Conservation (phyloP, 2,888 invertebrate genomes). For the Agriopis aurantiaria region DNA sequence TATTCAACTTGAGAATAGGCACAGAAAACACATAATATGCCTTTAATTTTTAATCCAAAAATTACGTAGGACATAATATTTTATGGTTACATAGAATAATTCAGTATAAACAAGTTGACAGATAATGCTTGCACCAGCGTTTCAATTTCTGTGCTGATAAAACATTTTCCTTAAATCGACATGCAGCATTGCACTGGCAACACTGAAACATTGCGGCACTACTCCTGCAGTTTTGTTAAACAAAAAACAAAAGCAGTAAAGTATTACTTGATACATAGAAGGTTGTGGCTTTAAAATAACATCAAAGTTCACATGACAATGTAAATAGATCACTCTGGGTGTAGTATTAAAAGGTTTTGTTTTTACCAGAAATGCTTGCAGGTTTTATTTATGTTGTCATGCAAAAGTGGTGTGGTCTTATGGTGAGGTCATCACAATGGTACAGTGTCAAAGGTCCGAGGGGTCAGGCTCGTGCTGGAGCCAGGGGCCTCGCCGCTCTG, state of each 20-base stretch:
- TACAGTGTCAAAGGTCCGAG: constrained; percentile 76
- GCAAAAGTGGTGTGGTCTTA: constrained; percentile 65
- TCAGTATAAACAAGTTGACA: constrained; percentile 82
- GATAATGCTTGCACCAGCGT: constrained; percentile 75
- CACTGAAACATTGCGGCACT: constrained; percentile 61
- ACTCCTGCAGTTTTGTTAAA: constrained; percentile 65
- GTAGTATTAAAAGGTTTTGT: constrained; percentile 17
- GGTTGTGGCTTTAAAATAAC: constrained; percentile 61
- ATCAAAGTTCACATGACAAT: constrained; percentile 72
- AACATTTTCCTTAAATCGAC: constrained; percentile 72
- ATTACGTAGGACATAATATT: constrained; percentile 84
- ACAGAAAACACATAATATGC: constrained; percentile 46
- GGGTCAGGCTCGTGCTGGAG: constrained; percentile 82
- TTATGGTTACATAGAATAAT: constrained; percentile 84
- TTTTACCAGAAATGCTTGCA: constrained; percentile 31
- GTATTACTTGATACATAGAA: constrained; percentile 69
- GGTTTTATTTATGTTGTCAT: constrained; percentile 66
- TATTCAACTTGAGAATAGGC: neutral
- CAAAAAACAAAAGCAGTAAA: constrained; percentile 69
- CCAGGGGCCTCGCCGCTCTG: constrained; percentile 89
- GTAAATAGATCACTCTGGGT: constrained; percentile 51
- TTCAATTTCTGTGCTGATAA: constrained; percentile 68
- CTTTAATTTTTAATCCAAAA: constrained; percentile 82
- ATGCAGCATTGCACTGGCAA: constrained; percentile 63
- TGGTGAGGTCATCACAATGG: constrained; percentile 80